phyloP scores from a whole-genome alignment of 2,888 invertebrate genomes.

The Dryobota labecula region DNA sequence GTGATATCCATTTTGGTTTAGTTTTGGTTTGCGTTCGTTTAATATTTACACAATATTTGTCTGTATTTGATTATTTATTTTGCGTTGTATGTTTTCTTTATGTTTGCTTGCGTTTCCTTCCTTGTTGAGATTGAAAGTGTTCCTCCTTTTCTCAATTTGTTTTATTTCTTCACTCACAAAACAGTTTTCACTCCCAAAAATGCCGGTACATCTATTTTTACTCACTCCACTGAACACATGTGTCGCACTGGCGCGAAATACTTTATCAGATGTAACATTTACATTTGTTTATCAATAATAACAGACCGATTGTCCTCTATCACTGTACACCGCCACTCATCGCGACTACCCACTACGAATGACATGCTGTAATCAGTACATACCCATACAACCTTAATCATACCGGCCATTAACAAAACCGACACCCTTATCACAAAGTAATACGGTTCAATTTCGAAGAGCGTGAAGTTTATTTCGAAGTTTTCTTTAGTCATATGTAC shows the following conservation, averaged over 20 bases:
- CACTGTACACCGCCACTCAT: constrained; percentile 48
- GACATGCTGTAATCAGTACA: constrained; percentile 50
- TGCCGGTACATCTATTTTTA: constrained; percentile 35
- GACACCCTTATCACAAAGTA: neutral
- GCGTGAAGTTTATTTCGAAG: neutral
- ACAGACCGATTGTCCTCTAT: constrained; percentile 26
- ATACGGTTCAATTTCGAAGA: constrained; percentile 41
- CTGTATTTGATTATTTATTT: neutral
- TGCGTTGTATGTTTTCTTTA: neutral
- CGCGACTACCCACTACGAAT: constrained; percentile 53
- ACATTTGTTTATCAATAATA: constrained; percentile 59
- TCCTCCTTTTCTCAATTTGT: neutral
- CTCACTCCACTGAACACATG: constrained; percentile 31
- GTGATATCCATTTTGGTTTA: constrained; percentile 83
- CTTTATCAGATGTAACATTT: constrained; percentile 56
- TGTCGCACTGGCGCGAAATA: constrained; percentile 37
- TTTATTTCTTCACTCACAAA: constrained; percentile 16
- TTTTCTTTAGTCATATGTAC: constrained; percentile 30
- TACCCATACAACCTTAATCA: constrained; percentile 31
- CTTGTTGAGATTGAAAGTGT: neutral
- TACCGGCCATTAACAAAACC: neutral
- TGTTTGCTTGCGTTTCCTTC: neutral
- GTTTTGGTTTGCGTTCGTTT: neutral
- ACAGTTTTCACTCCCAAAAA: neutral
- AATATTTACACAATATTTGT: neutral